Evolutionary conservation across 2,888 invertebrate genomes (phyloP).

Genomic region (Masnerella sp.): DNA sequence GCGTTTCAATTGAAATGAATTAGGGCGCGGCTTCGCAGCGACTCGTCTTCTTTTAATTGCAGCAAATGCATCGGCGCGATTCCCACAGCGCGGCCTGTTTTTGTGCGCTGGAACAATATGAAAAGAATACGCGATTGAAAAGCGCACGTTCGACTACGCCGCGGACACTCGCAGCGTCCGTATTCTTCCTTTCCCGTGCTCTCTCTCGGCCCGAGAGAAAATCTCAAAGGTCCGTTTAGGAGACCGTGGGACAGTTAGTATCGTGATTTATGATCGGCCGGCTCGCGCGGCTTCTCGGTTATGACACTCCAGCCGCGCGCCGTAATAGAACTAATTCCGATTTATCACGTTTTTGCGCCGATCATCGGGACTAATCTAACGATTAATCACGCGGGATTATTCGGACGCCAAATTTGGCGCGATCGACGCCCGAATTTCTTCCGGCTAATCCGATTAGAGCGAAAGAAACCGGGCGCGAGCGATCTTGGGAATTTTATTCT

Average conservation of each 20-base stretch:
- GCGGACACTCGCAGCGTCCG: conserved; percentile 29
- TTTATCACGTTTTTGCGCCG: conserved; percentile 46
- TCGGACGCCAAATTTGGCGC: conserved; percentile 39
- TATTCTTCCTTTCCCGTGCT: conserved; percentile 44
- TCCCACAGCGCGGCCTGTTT: conserved; percentile 13
- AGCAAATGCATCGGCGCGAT: conserved; percentile 16
- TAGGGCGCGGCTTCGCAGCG: conserved; percentile 6
- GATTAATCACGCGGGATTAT: conserved; percentile 43
- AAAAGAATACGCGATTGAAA: conserved; percentile 47
- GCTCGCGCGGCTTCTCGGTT: conserved; percentile 69
- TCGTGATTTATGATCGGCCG: conserved; percentile 69
- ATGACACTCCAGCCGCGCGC: conserved; percentile 66
- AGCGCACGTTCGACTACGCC: conserved; percentile 32
- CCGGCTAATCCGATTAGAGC: conserved; percentile 39
- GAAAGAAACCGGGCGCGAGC: no score
- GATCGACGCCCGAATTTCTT: conserved; percentile 34
- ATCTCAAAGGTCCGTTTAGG: conserved; percentile 55
- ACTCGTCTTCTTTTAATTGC: conserved; percentile 30
- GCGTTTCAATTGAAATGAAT: conserved; percentile 30
- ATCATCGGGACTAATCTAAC: conserved; percentile 31
- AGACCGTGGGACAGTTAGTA: conserved; percentile 64
- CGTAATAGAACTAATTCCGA: conserved; percentile 51
- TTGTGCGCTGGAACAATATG: conserved; percentile 23
- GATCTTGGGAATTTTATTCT: no score
- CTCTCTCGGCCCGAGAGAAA: conserved; percentile 28